Percentiles rank a stretch among this genome's conserved stretches.
Conservation (phyloP, 2,888 invertebrate genomes). For the Microchrysa polita region DNA sequence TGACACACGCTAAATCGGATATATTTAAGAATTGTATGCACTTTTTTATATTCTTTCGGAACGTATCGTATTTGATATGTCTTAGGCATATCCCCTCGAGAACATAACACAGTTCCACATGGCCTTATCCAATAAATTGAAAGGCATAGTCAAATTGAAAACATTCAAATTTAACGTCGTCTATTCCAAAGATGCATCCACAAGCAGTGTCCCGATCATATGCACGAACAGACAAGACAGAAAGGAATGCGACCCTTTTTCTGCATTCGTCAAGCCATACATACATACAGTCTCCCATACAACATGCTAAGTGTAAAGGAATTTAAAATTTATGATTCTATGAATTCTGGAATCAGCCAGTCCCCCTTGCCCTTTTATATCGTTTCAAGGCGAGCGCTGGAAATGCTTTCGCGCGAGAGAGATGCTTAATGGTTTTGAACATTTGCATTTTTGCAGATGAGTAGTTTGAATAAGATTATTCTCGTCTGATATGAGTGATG, state of each 20-base stretch:
- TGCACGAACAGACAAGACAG: not conserved
- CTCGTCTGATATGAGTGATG: no score
- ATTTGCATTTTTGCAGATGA: constrained; percentile 20
- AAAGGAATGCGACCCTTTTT: constrained; percentile 8
- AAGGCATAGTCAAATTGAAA: not conserved
- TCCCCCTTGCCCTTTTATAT: no score
- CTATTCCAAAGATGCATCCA: not conserved
- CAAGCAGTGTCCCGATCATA: not conserved
- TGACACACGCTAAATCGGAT: no score
- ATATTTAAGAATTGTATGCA: no score
- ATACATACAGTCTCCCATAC: no score
- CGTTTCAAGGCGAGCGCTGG: no score
- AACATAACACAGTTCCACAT: no score
- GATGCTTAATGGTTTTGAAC: constrained; percentile 27
- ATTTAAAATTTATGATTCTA: constrained; percentile 28
- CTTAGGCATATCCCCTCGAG: no score
- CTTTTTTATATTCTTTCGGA: no score
- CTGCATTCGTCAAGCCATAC: not conserved
- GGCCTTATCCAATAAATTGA: not conserved
- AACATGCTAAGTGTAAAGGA: constrained; percentile 13
- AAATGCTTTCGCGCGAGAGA: not conserved
- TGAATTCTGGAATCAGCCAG: constrained; percentile 27
- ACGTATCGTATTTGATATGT: no score
- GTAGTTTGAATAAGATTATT: no score
- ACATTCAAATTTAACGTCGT: not conserved